phyloP scores from a whole-genome alignment of 2,888 invertebrate genomes.

The Lymantria monacha region DNA sequence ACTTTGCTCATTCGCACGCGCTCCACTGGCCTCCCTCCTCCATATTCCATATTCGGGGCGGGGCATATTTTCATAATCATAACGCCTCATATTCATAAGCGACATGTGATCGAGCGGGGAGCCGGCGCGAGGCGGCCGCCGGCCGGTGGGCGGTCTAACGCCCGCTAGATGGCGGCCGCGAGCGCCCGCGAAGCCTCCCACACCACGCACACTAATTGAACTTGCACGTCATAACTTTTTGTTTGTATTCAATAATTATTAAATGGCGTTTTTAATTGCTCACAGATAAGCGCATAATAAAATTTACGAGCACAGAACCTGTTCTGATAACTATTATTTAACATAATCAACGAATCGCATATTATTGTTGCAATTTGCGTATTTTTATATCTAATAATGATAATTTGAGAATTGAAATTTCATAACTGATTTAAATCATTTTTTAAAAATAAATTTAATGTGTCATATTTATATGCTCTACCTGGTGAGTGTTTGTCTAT shows the following conservation, averaged over 20 bases:
- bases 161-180: slow-evolving; percentile 76
- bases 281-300: slow-evolving; percentile 26
- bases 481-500: too few relatives aligned
- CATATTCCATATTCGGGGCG: slow-evolving; percentile 83
- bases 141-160: slow-evolving; percentile 68
- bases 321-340: slow-evolving; percentile 1
- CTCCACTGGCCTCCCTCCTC: slow-evolving; percentile 83
- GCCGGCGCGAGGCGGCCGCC: slow-evolving; percentile 36
- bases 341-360: background rate
- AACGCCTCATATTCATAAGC: slow-evolving; percentile 83
- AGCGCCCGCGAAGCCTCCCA: slow-evolving; percentile 77
- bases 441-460: too few relatives aligned
- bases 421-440: too few relatives aligned
- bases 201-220: slow-evolving; percentile 74
- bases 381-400: background rate
- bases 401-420: too few relatives aligned
- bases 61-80: slow-evolving; percentile 83
- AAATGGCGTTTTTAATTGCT: slow-evolving; percentile 37
- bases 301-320: slow-evolving; percentile 18
- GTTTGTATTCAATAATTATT: slow-evolving; percentile 56
- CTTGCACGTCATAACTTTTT: slow-evolving; percentile 73
- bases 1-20: slow-evolving; percentile 85
- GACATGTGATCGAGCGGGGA: slow-evolving; percentile 56
- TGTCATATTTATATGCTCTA: too few relatives aligned
- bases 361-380: background rate